Conservation (phyloP, 2,113 vertebrate genomes). For the Willisornis vidua region DNA sequence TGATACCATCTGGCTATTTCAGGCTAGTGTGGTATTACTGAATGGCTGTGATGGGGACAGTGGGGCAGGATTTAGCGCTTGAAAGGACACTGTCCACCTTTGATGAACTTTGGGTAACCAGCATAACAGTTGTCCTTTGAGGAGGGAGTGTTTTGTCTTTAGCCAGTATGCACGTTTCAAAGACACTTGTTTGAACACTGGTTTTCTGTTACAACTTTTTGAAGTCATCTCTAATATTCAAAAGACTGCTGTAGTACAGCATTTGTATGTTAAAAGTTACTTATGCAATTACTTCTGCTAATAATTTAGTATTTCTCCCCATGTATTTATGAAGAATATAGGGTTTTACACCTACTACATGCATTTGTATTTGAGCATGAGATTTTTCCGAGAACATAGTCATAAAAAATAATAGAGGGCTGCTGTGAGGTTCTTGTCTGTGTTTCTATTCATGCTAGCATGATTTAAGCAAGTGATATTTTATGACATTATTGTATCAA, state of each 20-base stretch:
- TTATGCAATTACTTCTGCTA: neutral
- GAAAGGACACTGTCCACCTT: neutral
- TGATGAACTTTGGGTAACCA: neutral
- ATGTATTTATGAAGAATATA: neutral
- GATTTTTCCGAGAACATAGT: neutral
- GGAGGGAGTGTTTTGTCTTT: neutral
- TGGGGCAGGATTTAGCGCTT: neutral
- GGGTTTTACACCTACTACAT: neutral
- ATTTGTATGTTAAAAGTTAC: neutral
- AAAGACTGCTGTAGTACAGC: neutral
- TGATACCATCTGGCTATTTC: neutral
- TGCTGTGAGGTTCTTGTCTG: neutral
- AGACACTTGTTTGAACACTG: neutral
- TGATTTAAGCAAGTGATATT: neutral
- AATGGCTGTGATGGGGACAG: accelerated
- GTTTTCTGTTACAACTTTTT: neutral
- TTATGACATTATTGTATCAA: neutral
- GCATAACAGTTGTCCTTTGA: neutral
- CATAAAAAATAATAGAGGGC: neutral
- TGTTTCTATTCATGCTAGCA: neutral
- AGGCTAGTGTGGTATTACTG: neutral
- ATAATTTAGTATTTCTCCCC: neutral
- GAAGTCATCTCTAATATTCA: neutral
- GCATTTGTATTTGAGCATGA: neutral
- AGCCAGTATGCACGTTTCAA: neutral